Base-by-base conservation (phyloP, 2,113 vertebrate genomes). In the Grus americana region DNA sequence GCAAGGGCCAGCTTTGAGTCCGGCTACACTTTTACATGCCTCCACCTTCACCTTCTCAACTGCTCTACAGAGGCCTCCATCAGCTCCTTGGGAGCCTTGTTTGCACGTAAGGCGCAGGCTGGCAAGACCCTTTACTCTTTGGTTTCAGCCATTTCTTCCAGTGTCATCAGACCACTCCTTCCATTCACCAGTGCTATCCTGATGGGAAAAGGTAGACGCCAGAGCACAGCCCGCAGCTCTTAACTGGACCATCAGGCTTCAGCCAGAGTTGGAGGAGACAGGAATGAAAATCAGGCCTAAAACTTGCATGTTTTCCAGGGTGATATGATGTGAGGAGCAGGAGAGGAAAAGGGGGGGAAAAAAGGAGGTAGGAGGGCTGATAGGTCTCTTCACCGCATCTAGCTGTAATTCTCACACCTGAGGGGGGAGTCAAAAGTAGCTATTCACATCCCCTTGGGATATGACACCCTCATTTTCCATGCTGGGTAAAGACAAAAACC, bases 391-490 rank as follows among this genome's bases (percentile, higher is more conserved):
- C 84, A 63, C 50, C 6, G 12, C 15, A 0, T 92, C 88, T 88
- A 86, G 78, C 74, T 96, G 61, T 95, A 93, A 93, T 97, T 95
- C 96, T 96, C 93, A 97, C 94, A 97, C 97, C 96, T 97, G 91
- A 96, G 95, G 96, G 76, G 93, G 96, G 95, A 88, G 94, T 95
- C 96, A 97, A 97, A 97, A 97, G 95, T 96, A 98, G 94, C 98
- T 97, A 98, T 98, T 98, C 98, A 97, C 90, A 96, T 96, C 91
- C 96, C 95, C 95, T 76, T 93, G 95, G 89, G 85, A 97, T 94
- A 98, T 96, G 97, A 98, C 97, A 97, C 98, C 97, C 97, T 98
- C 97, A 97, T 98, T 98, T 98, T 98, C 98, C 98, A 96, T 96
- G 97, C 97, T 97, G 97, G 96, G 97, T 97, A 98, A 98, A 98